Evolutionary conservation across 2,888 invertebrate species (phyloP).

Genomic region (Hydrotaea cyrtoneurina): DNA sequence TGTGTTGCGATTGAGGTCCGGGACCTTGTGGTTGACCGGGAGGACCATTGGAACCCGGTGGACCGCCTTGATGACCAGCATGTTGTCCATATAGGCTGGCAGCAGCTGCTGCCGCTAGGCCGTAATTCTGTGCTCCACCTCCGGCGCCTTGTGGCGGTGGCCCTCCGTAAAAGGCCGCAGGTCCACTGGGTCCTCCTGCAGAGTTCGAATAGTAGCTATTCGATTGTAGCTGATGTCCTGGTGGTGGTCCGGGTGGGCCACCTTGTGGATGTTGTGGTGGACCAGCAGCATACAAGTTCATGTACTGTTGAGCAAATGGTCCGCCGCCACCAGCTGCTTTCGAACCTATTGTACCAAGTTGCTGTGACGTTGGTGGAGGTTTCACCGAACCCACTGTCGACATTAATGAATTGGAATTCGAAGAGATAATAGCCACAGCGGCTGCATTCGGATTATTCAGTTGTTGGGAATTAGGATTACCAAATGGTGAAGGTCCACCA

Average conservation of each 20-base stretch:
- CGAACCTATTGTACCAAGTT: conserved; percentile 90
- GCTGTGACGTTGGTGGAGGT: conserved; percentile 89
- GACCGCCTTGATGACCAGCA: conserved; percentile 77
- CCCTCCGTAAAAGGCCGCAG: conserved; percentile 77
- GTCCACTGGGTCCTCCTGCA: conserved; percentile 79
- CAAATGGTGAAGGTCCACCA: conserved; percentile 83
- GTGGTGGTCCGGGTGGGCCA: conserved; percentile 71
- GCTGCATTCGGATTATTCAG: conserved; percentile 90
- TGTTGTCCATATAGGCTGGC: conserved; percentile 80
- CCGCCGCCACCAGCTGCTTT: conserved; percentile 76
- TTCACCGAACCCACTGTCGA: conserved; percentile 92
- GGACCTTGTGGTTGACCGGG: conserved; percentile 76
- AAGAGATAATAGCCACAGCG: conserved; percentile 89
- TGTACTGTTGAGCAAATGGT: conserved; percentile 78
- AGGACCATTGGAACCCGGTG: conserved; percentile 75
- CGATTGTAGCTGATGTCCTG: conserved; percentile 79
- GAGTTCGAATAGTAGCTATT: conserved; percentile 81
- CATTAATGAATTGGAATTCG: conserved; percentile 93
- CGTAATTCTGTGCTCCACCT: conserved; percentile 79
- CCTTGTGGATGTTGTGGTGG: conserved; percentile 78
- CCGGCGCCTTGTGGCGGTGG: conserved; percentile 77
- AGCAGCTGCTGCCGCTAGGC: conserved; percentile 77
- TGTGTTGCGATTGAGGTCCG: conserved; percentile 78
- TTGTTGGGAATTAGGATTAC: conserved; percentile 85
- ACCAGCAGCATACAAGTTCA: conserved; percentile 79